Base-by-base conservation (phyloP, 2,888 invertebrate genomes). In the Eristalinus aeneus region DNA sequence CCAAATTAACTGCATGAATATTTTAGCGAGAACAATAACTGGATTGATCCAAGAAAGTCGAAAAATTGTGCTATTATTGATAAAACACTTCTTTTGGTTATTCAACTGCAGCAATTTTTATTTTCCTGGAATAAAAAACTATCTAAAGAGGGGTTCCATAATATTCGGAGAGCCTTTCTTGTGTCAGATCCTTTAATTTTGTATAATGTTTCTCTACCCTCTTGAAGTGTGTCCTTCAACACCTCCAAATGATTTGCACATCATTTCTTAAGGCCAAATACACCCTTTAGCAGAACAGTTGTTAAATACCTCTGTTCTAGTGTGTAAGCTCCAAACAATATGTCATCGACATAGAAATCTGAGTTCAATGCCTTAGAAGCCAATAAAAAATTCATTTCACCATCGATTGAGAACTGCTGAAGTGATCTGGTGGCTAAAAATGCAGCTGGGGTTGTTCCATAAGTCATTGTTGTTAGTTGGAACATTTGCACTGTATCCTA, bases 131-230 rank as follows among this genome's bases (percentile, higher is more conserved):
- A 81, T 32, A 77, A 46, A 27, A 82, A 82, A 39, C 36, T 67
- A 46, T 88, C 84, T 16, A 74, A 71, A 10, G 31, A 11, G 60
- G 82, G 87, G 16, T 79, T 20, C 88, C 88, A 88, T 23, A 85
- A 63, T 9, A 88, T 54, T 10, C 88, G 88, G 23, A 88, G 74
- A 1, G 88, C 68, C 46, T 88, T 88, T 9, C 85, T 86, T 20
- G 78, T 64, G 75, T 71, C 67, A 31, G 60, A 65, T 3, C 67
- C 68, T 61, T 63, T 77, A 5, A 77, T 82, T 83, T 60, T 60
- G n/a, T 78, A 74, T n/a, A 58, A 63, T 9, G 76, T 76, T 77
- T 88, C 88, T 53, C 67, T 22, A 31, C 79, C 69, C 36, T 72
- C 72, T 39, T 61, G 12, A 23, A 69, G 27, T 54, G 73, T 54